Percentiles rank a stretch among this genome's conserved stretches.
Evolutionary conservation across 2,888 invertebrate genomes (phyloP).

Genomic region (Idaea aversata): DNA sequence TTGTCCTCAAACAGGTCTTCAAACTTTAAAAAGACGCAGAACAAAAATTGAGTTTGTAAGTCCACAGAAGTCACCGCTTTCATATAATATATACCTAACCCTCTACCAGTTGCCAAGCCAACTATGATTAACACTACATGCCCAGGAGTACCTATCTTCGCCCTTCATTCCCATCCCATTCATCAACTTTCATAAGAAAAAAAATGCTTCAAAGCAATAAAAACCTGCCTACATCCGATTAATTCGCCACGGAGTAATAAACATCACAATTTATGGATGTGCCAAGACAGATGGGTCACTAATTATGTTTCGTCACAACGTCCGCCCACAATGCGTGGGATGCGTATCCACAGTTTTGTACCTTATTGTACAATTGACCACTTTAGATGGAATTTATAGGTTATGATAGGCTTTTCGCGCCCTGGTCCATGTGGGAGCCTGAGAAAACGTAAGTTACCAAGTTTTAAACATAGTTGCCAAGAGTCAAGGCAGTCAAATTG

Average conservation of each 20-base stretch:
- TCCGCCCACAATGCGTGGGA: conserved; percentile 20
- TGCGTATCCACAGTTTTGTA: conserved; percentile 2
- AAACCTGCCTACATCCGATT: conserved; percentile 24
- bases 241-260: conserved; percentile 30
- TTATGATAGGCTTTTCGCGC: not conserved
- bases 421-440: not conserved
- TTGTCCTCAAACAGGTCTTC: too few species aligned
- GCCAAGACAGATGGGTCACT: conserved; percentile 37
- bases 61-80: too few species aligned
- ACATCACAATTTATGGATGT: conserved; percentile 35
- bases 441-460: not conserved
- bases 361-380: conserved; percentile 1
- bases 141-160: not conserved
- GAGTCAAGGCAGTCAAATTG: too few species aligned
- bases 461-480: not conserved
- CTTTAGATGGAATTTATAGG: not conserved
- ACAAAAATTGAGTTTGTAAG: too few species aligned
- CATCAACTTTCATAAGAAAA: conserved; percentile 13
- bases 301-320: conserved; percentile 35
- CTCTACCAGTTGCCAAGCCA: too few species aligned
- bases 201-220: conserved; percentile 12
- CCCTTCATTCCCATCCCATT: not conserved
- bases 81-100: too few species aligned
- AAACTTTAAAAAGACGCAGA: too few species aligned
- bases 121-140: not conserved